Evolutionary conservation across 1,140 invertebrate species (phyloP).

Genomic region (Vanessa atalanta): DNA sequence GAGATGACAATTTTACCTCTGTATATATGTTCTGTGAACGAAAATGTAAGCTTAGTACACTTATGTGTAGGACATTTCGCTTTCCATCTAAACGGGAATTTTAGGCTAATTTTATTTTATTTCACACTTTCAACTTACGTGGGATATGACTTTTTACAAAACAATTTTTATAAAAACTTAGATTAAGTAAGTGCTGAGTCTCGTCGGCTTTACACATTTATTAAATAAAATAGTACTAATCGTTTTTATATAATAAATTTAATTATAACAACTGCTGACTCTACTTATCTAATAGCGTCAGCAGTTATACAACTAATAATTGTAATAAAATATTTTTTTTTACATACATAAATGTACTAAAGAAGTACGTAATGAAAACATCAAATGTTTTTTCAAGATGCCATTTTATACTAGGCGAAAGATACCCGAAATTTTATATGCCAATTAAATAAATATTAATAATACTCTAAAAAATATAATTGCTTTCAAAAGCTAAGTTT

Average conservation of each 20-base stretch:
- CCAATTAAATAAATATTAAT: too few relatives aligned
- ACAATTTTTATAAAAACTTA: neutral
- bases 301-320: too few relatives aligned
- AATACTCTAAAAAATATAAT: too few relatives aligned
- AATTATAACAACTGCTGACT: neutral
- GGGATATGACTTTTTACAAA: neutral
- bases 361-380: too few relatives aligned
- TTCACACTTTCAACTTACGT: neutral
- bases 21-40: neutral
- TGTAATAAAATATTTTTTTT: too few relatives aligned
- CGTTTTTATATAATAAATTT: neutral
- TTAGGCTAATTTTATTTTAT: conserved; percentile 10
- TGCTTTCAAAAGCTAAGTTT: too few relatives aligned
- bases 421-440: too few relatives aligned
- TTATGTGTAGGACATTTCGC: conserved; percentile 1
- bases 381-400: too few relatives aligned
- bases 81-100: conserved; percentile 1
- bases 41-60: neutral
- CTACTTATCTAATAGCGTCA: too few relatives aligned
- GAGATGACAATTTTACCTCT: too few relatives aligned
- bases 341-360: too few relatives aligned
- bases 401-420: too few relatives aligned
- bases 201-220: neutral
- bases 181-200: neutral
- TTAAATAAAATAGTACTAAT: neutral